Evolutionary conservation across 2,113 vertebrate genomes (phyloP).

Genomic region (Melanocharis versteri): DNA sequence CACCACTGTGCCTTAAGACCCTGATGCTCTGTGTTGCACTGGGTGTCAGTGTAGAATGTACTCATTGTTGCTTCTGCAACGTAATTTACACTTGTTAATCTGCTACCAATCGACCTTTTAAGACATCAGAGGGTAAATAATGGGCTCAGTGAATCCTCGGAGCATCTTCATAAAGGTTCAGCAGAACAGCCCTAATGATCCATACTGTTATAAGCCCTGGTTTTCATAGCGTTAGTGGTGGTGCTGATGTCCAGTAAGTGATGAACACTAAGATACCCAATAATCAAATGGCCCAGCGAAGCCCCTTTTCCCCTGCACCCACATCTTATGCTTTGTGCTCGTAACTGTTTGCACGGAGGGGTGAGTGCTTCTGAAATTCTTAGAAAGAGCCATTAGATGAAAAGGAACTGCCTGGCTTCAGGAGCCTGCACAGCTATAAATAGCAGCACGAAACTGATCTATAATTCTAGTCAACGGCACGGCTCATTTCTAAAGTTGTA

Average conservation of each 20-base stretch:
- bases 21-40: not conserved
- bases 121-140: slow-evolving; percentile 11
- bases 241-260: not conserved
- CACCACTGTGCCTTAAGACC: not conserved
- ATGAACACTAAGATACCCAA: not conserved
- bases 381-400: not conserved
- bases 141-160: not conserved
- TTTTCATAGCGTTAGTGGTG: not conserved
- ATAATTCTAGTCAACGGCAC: slow-evolving; percentile 46
- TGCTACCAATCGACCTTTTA: slow-evolving; percentile 9
- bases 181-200: not conserved
- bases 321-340: not conserved
- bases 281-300: not conserved
- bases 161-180: not conserved
- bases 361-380: not conserved
- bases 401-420: not conserved
- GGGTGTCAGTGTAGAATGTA: not conserved
- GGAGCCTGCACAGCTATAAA: not conserved
- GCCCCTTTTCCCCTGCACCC: not conserved
- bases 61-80: not conserved
- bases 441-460: not conserved
- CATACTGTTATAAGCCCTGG: not conserved
- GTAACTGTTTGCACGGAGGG: not conserved
- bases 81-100: slow-evolving; percentile 1
- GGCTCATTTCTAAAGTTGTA: slow-evolving; percentile 42